Base-by-base conservation (phyloP, 2,888 invertebrate genomes). In the Drosophila meridionalis region DNA sequence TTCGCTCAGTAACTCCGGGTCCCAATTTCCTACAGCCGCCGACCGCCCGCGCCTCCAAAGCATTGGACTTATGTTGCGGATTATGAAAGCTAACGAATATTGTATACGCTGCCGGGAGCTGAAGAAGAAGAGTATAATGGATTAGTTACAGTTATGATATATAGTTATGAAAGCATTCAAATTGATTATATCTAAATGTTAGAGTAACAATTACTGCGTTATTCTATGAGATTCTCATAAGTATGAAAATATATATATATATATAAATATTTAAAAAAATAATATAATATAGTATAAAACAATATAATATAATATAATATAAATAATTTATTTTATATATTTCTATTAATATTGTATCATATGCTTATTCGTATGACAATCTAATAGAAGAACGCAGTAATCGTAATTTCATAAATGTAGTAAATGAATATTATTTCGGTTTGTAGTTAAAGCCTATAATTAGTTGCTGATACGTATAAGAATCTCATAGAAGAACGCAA, bases 1-100 rank as follows among this genome's bases (percentile, higher is more conserved):
- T 43, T 73, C 60, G 34, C 58, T 63, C 34, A 26, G 48, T 58
- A 53, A 72, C 64, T 69, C 30, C 50, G 36, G 52, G n/a, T 45
- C 62, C 70, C 65, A 42, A 55, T 58, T 57, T 56, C 30, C 40
- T 34, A 55, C 38, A 53, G 56, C 52, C 65, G 58, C 66, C 59
- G 9, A 65, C 47, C 57, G 12, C 60, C 43, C 58, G 62, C 38
- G 4, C 28, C 57, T 66, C 34, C 40, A 56, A 55, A 47, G 47
- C 11, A 28, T 40, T 56, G 28, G 28, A 40, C n/a, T 50, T 50
- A 50, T 50, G 50, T 34, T 34, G 50, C 11, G 50, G 11, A 50
- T 50, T 20, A 50, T 5, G 32, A 14, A 38, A 20, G 4, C 32
- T 12, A 7, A 45, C 61, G 58, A 59, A 42, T n/a, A 1, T 12